Percentiles rank a stretch among this genome's conserved stretches.
phyloP scores from a whole-genome alignment of 1,140 invertebrate genomes.

The Plodia interpunctella region DNA sequence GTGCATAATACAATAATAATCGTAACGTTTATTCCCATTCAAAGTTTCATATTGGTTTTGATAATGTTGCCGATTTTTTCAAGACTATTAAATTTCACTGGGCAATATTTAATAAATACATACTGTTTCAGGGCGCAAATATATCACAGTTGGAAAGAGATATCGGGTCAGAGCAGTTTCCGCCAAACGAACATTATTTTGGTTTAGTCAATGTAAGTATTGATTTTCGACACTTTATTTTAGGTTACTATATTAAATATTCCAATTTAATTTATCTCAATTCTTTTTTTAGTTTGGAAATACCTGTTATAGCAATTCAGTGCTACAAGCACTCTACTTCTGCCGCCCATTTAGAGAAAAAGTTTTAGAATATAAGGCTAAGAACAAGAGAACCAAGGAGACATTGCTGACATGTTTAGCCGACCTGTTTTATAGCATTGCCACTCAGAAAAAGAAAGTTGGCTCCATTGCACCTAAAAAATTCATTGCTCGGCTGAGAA shows the following conservation, averaged over 20 bases:
- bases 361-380: slow-evolving; percentile 98
- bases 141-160: slow-evolving; percentile 98
- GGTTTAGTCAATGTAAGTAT: slow-evolving; percentile 96
- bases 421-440: slow-evolving; percentile 99
- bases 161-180: slow-evolving; percentile 97
- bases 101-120: not conserved
- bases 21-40: not conserved
- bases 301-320: slow-evolving; percentile 99
- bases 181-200: slow-evolving; percentile 98
- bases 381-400: slow-evolving; percentile 98
- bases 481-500: slow-evolving; percentile 97
- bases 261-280: not conserved
- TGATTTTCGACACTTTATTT: not conserved
- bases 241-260: not conserved
- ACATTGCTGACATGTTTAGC: slow-evolving; percentile 98
- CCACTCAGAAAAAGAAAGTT: slow-evolving; percentile 99
- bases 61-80: no score
- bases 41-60: not conserved
- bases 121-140: slow-evolving; percentile 91
- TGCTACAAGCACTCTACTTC: slow-evolving; percentile 99
- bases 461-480: slow-evolving; percentile 99
- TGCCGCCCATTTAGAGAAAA: slow-evolving; percentile 99
- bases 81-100: no score
- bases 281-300: slow-evolving; percentile 95
- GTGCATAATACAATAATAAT: not conserved